Evolutionary conservation across 1,140 invertebrate genomes (phyloP).

Genomic region (Steinernema khuongi): DNA sequence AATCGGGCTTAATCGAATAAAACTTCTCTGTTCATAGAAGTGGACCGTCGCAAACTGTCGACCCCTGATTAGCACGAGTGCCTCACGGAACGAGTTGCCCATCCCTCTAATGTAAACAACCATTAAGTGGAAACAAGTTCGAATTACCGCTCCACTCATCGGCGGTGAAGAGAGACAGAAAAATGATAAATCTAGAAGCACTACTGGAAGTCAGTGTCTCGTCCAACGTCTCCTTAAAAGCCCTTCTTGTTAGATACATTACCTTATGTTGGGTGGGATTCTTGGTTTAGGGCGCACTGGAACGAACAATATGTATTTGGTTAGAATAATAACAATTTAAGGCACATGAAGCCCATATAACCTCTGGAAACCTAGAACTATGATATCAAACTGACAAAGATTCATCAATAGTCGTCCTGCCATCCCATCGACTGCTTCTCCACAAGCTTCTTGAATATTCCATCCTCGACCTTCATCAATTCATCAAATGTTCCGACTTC

Average conservation of each 20-base stretch:
- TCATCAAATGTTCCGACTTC: constrained; percentile 63
- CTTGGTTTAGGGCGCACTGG: no score
- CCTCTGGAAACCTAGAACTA: not conserved
- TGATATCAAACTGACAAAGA: not conserved
- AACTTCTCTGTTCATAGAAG: not conserved
- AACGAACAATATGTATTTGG: no score
- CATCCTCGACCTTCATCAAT: constrained; percentile 60
- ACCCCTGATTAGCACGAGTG: not conserved
- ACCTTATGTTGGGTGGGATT: no score
- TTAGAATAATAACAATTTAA: not conserved
- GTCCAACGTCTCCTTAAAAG: no score
- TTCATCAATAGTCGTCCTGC: constrained; percentile 25
- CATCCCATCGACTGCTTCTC: constrained; percentile 61
- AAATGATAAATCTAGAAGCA: no score
- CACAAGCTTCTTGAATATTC: constrained; percentile 60
- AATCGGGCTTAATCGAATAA: not conserved
- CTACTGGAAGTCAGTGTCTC: no score
- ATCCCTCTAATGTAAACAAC: not conserved
- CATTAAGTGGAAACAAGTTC: constrained; percentile 8
- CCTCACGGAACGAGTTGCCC: not conserved
- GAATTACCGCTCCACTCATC: not conserved
- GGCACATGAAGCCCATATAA: not conserved
- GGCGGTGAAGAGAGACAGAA: not conserved
- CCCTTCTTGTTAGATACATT: no score
- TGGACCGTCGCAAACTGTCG: not conserved